These are phyloP conservation scores for Pelecanus crispus DNA, from an alignment of 2,113 vertebrate species.

Conservation along the genomic window DNA sequence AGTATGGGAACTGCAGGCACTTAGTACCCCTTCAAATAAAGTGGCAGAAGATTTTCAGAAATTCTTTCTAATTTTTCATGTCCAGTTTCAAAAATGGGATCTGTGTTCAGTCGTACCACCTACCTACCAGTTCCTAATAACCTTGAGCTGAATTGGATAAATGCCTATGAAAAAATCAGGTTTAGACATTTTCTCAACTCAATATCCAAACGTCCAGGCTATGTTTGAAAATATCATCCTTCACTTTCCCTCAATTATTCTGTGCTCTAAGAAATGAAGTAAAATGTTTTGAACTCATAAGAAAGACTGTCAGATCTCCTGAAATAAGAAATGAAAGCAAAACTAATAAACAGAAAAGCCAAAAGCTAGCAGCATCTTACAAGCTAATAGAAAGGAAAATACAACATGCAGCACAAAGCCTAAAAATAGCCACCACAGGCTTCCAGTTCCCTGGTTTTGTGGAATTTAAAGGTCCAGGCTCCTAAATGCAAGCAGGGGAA, in stretches of 20 bases:
- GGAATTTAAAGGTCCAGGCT: not conserved
- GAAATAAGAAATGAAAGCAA: not conserved
- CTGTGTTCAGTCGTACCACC: not conserved
- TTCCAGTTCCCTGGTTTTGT: not conserved
- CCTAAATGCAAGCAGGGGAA: not conserved
- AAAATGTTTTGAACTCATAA: not conserved
- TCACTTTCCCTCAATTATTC: not conserved
- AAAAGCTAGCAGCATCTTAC: not conserved
- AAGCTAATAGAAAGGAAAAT: not conserved
- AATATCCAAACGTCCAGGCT: not conserved
- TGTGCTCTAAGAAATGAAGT: not conserved
- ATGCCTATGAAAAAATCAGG: not conserved
- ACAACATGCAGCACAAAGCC: not conserved
- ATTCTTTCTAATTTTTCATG: not conserved
- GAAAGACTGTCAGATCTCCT: not conserved
- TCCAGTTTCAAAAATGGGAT: not conserved
- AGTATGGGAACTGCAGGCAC: not conserved
- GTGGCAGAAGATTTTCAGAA: not conserved
- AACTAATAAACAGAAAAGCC: not conserved
- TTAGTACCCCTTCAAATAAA: not conserved
- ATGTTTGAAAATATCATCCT: not conserved
- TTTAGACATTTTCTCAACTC: not conserved
- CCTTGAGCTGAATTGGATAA: not conserved
- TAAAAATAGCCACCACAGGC: not conserved
- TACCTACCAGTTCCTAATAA: not conserved